Evolutionary conservation across 1,140 invertebrate species (phyloP), one percentile per base, ranked within the genome.

Genomic region (Brevipalpus yothersi): DNA sequence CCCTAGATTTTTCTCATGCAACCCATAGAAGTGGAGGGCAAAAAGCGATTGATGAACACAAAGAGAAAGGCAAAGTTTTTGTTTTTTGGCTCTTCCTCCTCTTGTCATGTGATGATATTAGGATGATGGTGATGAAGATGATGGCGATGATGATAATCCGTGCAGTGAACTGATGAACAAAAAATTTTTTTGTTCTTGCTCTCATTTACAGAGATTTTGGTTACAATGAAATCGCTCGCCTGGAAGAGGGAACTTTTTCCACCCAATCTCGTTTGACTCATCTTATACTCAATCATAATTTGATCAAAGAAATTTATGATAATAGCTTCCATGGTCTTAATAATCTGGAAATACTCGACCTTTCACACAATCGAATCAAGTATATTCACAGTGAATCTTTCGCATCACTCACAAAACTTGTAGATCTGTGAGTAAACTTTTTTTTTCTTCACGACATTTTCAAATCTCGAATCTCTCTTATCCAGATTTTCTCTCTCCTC

Each of bases 371-470:
- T 73, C 72, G 78, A 60, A 90, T 95, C 63, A 76, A 78, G 53
- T 76, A 77, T 58, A 90, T 95, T 63, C 81, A 94, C 71, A 78
- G 81, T 41, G 79, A 88, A 60, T 82, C 88, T 1, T 94, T 95
- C 72, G 72, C 80, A 41, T 77, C 80, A 15, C 78, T 90, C 41
- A 76, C 76, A 43, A 76, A 79, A 62, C 75, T 95, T 8, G 80
- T 86, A 73, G 87, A 93, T 72, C 74, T 95, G 87, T 92, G 77
- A 86, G 86, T 62, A 40, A 19, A 39, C 11, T 40, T 5, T 60
- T 7, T 55, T 10, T 31, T 53, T 61, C 12, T 15, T 45, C 43
- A 45, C 8, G 12, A 45, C 8, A 12, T 45, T 15, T 15, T 45
- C 43, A 45, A n/a, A 15, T 17, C n/a, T 12, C 12, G 12, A 45